Evolutionary conservation across 2,888 invertebrate genomes (phyloP).

Genomic region (Oligia latruncula): DNA sequence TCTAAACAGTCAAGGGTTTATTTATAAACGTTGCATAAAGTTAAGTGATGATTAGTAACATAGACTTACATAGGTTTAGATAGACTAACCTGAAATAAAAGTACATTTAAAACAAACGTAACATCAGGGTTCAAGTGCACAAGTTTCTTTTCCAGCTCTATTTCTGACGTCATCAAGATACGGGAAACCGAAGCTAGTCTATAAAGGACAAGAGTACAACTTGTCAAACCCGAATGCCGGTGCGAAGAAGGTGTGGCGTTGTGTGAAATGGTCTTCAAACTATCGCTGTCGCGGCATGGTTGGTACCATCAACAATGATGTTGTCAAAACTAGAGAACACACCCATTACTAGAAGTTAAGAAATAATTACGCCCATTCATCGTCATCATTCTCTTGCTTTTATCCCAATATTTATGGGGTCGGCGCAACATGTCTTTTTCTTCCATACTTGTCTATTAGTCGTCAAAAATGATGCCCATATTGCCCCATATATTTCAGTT

Average conservation of each 20-base stretch:
- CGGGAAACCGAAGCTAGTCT: conserved; percentile 56
- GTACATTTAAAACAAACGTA: background rate
- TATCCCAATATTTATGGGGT: background rate
- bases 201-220: conserved; percentile 48
- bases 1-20: background rate
- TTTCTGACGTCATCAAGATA: conserved; percentile 43
- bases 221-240: conserved; percentile 18
- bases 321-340: conserved; percentile 56
- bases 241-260: conserved; percentile 47
- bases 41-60: no score
- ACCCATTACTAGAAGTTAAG: conserved; percentile 28
- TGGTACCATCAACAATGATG: conserved; percentile 59
- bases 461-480: background rate
- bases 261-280: conserved; percentile 55
- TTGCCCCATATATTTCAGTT: background rate
- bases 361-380: background rate
- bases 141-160: conserved; percentile 32
- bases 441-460: background rate
- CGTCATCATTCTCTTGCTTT: background rate
- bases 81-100: background rate
- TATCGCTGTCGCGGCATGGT: conserved; percentile 62
- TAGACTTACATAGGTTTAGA: background rate
- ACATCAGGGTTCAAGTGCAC: background rate
- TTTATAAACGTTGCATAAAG: no score
- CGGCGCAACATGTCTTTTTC: no score